Evolutionary conservation across 2,113 vertebrate species (phyloP), one percentile per base, ranked within the genome.

Genomic region (Corythornis cristatus): DNA sequence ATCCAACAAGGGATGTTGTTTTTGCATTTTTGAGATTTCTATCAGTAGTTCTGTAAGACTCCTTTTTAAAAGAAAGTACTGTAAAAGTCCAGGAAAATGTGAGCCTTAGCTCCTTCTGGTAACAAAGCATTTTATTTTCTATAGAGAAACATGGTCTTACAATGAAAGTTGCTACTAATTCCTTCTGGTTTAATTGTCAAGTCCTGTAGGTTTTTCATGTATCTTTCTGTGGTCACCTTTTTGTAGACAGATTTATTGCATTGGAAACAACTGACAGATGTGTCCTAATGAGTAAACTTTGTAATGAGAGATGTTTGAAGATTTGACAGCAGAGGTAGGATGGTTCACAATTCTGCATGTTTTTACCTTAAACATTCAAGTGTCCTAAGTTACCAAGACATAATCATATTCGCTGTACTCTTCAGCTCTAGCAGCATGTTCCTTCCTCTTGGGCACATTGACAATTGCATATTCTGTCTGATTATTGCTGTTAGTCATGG

Each of bases 351-450:
- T 33, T 40, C 46, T 76, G 58, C n/a, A 37, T 28, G 10, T 33
- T 35, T 8, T n/a, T 70, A 23, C 17, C 33, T 70, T 21, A 33
- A 13, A 9, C 33, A 11, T 14, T 56, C 43, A 29, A 67, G 29
- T 54, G 51, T 54, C 26, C 51, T 92, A 94, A 26, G 45, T 31
- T 9, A 96, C 28, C 42, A 96, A 9, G 22, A 96, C 64, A 42
- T 91, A 81, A 35, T 98, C 97, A 19, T 98, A 98, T 11, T 96
- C 94, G 18, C n/a, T 35, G 1, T 80, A 53, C 15, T 98, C 96
- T 31, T 92, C 82, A 26, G 53, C 3, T 19, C 15, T 29, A 58
- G 28, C 0, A 3, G 31, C 5, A 20, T 43, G n/a, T 54, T 28
- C 7, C 48, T 86, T 83, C 15, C 11, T 51, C 35, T 89, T 57